A percentile compares a stretch with the other conserved stretches of the same genome.
Evolutionary conservation across 1,140 invertebrate genomes (phyloP).

Genomic region (Drepana arcuata): DNA sequence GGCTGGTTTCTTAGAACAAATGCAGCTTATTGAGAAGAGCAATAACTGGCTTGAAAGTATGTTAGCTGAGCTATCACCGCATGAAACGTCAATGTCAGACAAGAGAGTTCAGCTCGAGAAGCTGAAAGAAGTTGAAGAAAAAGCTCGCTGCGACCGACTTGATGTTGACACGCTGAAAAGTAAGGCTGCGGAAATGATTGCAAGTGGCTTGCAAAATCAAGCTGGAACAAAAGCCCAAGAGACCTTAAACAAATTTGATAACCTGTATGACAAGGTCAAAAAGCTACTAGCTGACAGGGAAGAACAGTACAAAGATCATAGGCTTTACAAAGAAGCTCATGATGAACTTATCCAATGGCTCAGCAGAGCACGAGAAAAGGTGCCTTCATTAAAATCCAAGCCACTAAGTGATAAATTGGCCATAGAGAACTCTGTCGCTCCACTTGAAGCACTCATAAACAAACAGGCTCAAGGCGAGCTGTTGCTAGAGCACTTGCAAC

Average conservation of each 20-base stretch:
- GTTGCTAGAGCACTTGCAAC: conserved; percentile 87
- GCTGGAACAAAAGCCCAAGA: conserved; percentile 88
- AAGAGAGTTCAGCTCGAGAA: conserved; percentile 89
- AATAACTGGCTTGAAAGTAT: conserved; percentile 83
- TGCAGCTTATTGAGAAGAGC: conserved; percentile 87
- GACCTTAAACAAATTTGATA: conserved; percentile 85
- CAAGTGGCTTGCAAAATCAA: conserved; percentile 86
- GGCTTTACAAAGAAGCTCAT: conserved; percentile 89
- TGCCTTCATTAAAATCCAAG: conserved; percentile 88
- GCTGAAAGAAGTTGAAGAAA: conserved; percentile 90
- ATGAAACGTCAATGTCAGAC: conserved; percentile 86
- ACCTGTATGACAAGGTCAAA: conserved; percentile 80
- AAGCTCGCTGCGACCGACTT: conserved; percentile 90
- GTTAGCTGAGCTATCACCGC: conserved; percentile 81
- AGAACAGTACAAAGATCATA: conserved; percentile 90
- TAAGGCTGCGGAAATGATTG: conserved; percentile 90
- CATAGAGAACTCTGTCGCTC: conserved; percentile 89
- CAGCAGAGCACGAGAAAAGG: conserved; percentile 87
- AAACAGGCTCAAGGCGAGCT: conserved; percentile 93
- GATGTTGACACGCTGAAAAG: conserved; percentile 91
- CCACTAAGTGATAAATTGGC: conserved; percentile 89
- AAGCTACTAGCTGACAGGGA: conserved; percentile 84
- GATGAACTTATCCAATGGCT: conserved; percentile 91
- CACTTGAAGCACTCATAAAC: conserved; percentile 88
- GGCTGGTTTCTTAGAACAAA: conserved; percentile 90